Conservation (phyloP, 2,797 vertebrate species). For the Macrochelys suwanniensis region DNA sequence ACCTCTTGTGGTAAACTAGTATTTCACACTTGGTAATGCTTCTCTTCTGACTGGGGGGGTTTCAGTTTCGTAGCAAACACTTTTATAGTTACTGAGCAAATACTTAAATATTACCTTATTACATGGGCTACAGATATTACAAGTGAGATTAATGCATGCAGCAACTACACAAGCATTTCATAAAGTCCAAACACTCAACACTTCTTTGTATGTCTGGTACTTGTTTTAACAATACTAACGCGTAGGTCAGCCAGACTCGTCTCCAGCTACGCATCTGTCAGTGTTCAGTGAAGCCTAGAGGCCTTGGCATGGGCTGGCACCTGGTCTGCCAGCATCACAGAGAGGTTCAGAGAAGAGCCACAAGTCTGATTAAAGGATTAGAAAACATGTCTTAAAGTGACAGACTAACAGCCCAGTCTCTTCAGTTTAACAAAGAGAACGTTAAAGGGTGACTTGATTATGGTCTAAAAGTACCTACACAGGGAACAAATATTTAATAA, state of each 20-base stretch:
- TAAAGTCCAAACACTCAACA: no score
- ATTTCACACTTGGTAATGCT: no score
- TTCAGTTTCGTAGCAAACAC: no score
- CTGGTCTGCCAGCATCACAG: background rate
- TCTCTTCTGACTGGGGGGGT: no score
- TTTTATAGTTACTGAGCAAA: no score
- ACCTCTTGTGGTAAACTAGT: no score
- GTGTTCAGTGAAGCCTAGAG: background rate
- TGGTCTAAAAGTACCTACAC: background rate
- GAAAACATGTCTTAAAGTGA: background rate
- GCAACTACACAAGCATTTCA: no score
- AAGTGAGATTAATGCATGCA: no score
- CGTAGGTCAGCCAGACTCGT: background rate
- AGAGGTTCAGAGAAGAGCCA: background rate
- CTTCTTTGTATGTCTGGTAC: no score
- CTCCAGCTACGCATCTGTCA: background rate
- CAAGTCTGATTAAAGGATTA: background rate
- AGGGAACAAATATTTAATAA: background rate
- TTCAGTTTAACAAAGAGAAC: background rate
- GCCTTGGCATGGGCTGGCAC: background rate
- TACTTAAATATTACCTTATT: no score
- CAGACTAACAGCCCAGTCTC: background rate
- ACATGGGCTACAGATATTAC: no score
- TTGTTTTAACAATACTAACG: no score
- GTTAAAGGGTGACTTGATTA: background rate